phyloP scores from a whole-genome alignment of 1,140 invertebrate genomes.

The Ceratosolen solmsi region DNA sequence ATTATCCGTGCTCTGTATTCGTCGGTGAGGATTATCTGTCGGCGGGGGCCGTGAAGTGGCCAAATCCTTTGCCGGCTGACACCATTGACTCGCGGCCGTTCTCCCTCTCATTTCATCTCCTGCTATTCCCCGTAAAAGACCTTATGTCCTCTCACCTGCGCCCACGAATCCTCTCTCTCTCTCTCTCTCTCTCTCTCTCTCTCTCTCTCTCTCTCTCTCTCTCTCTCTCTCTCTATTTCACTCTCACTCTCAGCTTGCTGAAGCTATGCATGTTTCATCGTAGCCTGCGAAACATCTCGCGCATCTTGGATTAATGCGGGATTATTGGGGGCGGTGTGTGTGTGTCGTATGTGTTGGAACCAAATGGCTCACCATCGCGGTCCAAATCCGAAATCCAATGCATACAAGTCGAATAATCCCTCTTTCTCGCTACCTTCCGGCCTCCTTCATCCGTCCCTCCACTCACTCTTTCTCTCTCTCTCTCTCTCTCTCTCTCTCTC shows the following conservation, averaged over 20 bases:
- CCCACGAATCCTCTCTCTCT: neutral
- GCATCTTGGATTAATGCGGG: slow-evolving; percentile 67
- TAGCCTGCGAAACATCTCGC: slow-evolving; percentile 34
- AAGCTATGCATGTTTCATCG: slow-evolving; percentile 31
- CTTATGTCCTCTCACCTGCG: neutral
- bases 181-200: neutral
- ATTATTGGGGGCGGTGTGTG: slow-evolving; percentile 67
- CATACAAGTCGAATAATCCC: slow-evolving; percentile 64
- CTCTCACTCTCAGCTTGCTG: slow-evolving; percentile 29
- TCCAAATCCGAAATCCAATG: slow-evolving; percentile 71
- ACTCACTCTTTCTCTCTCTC: slow-evolving; percentile 6
- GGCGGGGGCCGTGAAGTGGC: slow-evolving; percentile 56
- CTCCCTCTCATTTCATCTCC: neutral
- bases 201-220: neutral
- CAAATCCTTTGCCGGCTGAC: slow-evolving; percentile 65
- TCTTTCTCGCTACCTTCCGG: neutral
- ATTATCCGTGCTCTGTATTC: slow-evolving; percentile 72
- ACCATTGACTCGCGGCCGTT: slow-evolving; percentile 47
- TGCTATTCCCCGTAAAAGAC: neutral
- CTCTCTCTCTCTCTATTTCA: no score
- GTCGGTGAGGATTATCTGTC: slow-evolving; percentile 52
- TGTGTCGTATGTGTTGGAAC: slow-evolving; percentile 55
- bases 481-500: slow-evolving; percentile 25
- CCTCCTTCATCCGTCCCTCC: neutral
- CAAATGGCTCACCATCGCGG: slow-evolving; percentile 49